phyloP scores from a whole-genome alignment of 2,888 invertebrate species.

The Drosophila kuntzei region DNA sequence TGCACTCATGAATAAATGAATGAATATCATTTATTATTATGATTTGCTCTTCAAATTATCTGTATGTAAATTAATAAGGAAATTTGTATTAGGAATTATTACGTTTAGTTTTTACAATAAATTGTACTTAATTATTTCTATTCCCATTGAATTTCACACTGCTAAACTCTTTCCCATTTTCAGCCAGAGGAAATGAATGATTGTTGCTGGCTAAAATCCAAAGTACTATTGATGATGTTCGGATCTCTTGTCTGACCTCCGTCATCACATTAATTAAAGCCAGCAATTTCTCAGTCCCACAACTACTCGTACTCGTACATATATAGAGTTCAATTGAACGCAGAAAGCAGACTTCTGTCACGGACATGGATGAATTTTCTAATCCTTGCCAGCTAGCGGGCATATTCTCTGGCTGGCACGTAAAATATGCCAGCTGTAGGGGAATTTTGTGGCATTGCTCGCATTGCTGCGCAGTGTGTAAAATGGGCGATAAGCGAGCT shows the following conservation, averaged over 20 bases:
- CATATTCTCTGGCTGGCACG: conserved; percentile 53
- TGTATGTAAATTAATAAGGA: too few relatives aligned
- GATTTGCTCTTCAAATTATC: too few relatives aligned
- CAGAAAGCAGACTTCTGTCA: conserved; percentile 12
- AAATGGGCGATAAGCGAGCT: conserved; percentile 78
- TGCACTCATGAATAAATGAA: conserved; percentile 45
- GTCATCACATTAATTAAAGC: conserved; percentile 65
- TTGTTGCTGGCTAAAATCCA: conserved; percentile 26
- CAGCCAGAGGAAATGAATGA: conserved; percentile 34
- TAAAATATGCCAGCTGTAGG: conserved; percentile 71
- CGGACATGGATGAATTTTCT: conserved; percentile 40
- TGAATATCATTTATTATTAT: conserved; percentile 17
- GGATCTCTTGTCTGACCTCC: conserved; percentile 47
- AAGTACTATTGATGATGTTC: conserved; percentile 47
- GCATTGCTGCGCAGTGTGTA: conserved; percentile 74
- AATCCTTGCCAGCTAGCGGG: conserved; percentile 61
- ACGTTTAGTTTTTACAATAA: neutral
- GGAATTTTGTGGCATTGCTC: conserved; percentile 72
- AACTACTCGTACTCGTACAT: neutral
- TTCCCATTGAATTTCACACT: neutral
- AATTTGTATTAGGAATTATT: neutral
- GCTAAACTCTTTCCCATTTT: conserved; percentile 3
- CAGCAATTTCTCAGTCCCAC: neutral
- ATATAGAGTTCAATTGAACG: conserved; percentile 32
- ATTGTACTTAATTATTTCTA: neutral